Percentiles rank a stretch among this genome's conserved stretches.
Conservation (phyloP, 2,113 vertebrate species). For the Misgurnus mizolepis region DNA sequence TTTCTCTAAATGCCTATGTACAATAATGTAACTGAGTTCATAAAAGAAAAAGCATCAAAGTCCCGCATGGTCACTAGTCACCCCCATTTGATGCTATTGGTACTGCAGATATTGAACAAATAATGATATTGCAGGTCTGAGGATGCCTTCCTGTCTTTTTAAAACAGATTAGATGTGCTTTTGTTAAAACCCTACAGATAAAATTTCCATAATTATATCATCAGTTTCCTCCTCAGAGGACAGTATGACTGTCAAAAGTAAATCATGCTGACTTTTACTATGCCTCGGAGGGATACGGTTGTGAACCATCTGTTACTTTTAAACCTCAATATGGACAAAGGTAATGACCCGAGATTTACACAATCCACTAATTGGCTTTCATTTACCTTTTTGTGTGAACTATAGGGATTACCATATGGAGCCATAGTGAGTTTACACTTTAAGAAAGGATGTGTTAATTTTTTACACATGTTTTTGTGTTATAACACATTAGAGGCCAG, state of each 20-base stretch:
- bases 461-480: too few relatives aligned
- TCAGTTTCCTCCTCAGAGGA: constrained; percentile 13
- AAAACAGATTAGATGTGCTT: not conserved
- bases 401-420: not conserved
- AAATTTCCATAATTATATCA: not conserved
- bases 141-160: not conserved
- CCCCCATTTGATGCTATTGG: not conserved
- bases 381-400: not conserved
- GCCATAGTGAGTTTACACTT: not conserved
- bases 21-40: too few relatives aligned
- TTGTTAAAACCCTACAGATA: not conserved
- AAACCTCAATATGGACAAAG: constrained; percentile 45
- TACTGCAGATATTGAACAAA: not conserved
- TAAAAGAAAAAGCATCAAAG: too few relatives aligned
- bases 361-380: constrained; percentile 37
- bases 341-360: constrained; percentile 32
- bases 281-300: constrained; percentile 45
- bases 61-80: too few relatives aligned
- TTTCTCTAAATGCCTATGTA: too few relatives aligned
- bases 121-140: not conserved
- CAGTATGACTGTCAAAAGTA: constrained; percentile 41
- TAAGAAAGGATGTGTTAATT: too few relatives aligned
- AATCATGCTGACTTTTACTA: constrained; percentile 25
- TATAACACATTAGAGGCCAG: too few relatives aligned
- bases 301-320: constrained; percentile 63